phyloP scores from a whole-genome alignment of 2,888 invertebrate species.

The Noctua pronuba region DNA sequence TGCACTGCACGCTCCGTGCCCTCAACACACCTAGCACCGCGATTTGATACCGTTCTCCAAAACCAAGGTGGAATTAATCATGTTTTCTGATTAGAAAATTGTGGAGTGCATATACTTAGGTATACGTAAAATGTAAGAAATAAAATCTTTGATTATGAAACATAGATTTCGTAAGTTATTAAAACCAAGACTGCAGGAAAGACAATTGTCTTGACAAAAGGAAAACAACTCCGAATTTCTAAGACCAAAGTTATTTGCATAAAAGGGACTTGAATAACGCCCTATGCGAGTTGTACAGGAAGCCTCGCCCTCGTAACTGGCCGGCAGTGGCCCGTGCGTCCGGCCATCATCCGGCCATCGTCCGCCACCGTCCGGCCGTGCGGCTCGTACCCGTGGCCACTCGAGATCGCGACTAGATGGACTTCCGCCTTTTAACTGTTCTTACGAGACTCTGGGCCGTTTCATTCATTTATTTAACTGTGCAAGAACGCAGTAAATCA shows the following conservation, averaged over 20 bases:
- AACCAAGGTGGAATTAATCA: conserved; percentile 6
- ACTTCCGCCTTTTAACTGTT: conserved; percentile 87
- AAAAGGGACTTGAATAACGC: conserved; percentile 69
- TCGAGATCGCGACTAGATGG: conserved; percentile 81
- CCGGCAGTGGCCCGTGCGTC: conserved; percentile 82
- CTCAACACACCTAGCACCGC: conserved; percentile 64
- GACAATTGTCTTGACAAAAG: conserved; percentile 27
- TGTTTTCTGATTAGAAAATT: not conserved
- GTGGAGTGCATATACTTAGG: not conserved
- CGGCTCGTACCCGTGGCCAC: conserved; percentile 70
- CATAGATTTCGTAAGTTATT: not conserved
- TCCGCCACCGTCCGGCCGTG: conserved; percentile 58
- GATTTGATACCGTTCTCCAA: conserved; percentile 56
- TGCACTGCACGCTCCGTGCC: conserved; percentile 74
- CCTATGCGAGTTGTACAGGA: conserved; percentile 76
- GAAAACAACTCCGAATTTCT: conserved; percentile 52
- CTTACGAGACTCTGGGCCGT: conserved; percentile 66
- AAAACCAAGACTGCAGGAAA: conserved; percentile 14
- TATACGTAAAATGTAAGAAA: not conserved
- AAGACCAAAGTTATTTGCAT: conserved; percentile 68
- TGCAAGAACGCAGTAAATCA: conserved; percentile 61
- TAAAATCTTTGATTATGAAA: not conserved
- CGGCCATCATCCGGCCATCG: conserved; percentile 68
- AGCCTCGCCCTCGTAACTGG: conserved; percentile 78
- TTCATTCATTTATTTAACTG: conserved; percentile 65